Evolutionary conservation across 2,113 vertebrate genomes (phyloP).

Genomic region (Leptosomus discolor): DNA sequence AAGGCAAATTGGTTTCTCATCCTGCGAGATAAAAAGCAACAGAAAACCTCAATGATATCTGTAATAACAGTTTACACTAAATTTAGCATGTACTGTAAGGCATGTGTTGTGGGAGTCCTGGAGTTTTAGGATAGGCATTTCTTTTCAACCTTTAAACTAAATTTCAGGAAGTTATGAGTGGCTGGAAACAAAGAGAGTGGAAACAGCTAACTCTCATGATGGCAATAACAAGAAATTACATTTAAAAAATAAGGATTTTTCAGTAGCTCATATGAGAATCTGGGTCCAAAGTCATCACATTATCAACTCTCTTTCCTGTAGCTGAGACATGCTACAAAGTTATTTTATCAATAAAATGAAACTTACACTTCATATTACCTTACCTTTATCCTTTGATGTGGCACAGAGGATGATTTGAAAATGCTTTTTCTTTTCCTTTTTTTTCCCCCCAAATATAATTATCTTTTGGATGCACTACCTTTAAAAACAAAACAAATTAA

Average conservation of each 20-base stretch:
- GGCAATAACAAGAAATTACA: neutral
- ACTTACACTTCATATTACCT: too few species aligned
- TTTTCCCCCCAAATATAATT: neutral
- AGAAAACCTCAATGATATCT: neutral
- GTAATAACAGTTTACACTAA: neutral
- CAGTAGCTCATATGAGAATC: neutral
- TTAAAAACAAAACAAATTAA: neutral
- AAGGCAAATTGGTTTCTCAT: neutral
- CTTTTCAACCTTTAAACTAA: neutral
- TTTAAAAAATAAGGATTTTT: neutral
- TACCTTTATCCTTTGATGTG: neutral
- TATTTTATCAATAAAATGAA: neutral
- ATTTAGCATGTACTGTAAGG: neutral
- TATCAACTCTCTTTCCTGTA: neutral
- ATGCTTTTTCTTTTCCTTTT: neutral
- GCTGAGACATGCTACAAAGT: neutral
- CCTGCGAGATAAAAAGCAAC: neutral
- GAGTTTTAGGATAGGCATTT: neutral
- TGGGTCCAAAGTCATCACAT: neutral
- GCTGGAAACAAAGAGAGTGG: neutral
- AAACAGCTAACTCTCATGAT: neutral
- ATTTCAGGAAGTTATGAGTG: neutral
- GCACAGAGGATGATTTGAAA: neutral
- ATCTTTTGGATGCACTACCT: neutral
- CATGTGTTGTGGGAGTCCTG: neutral